Evolutionary conservation across 2,888 invertebrate species (phyloP).

Genomic region (Pandemis cinnamomeana): DNA sequence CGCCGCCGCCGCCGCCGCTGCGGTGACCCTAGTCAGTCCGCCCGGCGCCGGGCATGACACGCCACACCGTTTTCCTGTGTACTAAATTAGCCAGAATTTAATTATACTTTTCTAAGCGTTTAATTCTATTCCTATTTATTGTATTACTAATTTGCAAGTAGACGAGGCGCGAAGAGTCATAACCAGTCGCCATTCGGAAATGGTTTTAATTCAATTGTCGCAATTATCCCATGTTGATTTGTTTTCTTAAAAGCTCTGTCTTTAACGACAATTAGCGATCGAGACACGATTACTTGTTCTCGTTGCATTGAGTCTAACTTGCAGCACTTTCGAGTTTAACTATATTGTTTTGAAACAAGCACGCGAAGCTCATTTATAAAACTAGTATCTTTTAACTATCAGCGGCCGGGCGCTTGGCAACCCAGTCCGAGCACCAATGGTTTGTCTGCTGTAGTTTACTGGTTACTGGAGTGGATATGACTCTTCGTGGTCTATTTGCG

Average conservation of each 20-base stretch:
- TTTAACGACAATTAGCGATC: too few species aligned
- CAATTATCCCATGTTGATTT: too few species aligned
- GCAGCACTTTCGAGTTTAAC: too few species aligned
- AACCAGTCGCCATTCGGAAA: background rate
- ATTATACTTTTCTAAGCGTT: conserved; percentile 40
- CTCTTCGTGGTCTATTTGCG: background rate
- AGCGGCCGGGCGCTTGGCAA: too few species aligned
- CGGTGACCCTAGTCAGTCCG: conserved; percentile 43
- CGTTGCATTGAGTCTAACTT: too few species aligned
- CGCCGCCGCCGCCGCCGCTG: conserved; percentile 25
- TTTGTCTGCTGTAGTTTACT: background rate
- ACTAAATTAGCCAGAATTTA: conserved; percentile 22
- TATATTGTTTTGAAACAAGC: too few species aligned
- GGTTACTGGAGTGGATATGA: background rate
- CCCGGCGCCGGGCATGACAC: background rate
- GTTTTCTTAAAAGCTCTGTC: too few species aligned
- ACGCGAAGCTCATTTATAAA: too few species aligned
- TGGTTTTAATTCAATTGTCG: too few species aligned
- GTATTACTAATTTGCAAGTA: conserved; percentile 28
- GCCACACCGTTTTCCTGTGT: background rate
- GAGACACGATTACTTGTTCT: too few species aligned
- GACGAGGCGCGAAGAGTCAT: conserved; percentile 15
- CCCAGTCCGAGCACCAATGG: too few species aligned
- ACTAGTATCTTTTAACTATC: too few species aligned
- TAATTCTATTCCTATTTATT: conserved; percentile 40